Conservation (phyloP, 2,797 vertebrate species). For the Triplophysa bombifrons region DNA sequence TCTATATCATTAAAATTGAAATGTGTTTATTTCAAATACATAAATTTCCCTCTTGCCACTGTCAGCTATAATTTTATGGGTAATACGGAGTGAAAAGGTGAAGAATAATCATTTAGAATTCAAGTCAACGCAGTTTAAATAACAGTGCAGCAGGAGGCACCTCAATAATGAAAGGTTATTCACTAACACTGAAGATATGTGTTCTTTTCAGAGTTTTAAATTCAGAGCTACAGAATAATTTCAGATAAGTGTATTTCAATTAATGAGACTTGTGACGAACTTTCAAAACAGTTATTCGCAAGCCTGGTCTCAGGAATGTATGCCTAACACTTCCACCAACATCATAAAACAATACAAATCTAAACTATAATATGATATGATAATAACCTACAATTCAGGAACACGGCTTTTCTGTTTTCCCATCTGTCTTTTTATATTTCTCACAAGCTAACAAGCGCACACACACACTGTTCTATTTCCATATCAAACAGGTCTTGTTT, state of each 20-base stretch:
- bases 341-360: background rate
- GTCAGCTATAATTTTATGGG: conserved; percentile 30
- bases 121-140: conserved; percentile 13
- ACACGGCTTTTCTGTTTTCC: conserved; percentile 3
- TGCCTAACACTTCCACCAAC: background rate
- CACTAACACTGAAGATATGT: background rate
- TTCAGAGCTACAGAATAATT: conserved; percentile 3
- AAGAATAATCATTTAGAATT: conserved; percentile 36
- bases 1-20: conserved; percentile 43
- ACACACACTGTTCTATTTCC: conserved; percentile 69
- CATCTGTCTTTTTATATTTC: conserved; percentile 16
- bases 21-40: conserved; percentile 42
- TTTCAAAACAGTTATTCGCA: conserved; percentile 22
- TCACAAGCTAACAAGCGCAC: conserved; percentile 14
- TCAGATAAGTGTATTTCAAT: background rate
- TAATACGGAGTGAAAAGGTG: background rate
- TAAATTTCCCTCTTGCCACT: conserved; percentile 22
- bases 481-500: conserved; percentile 80
- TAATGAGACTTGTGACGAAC: conserved; percentile 22
- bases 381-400: conserved; percentile 12
- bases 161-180: conserved; percentile 35
- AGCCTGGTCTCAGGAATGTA: conserved; percentile 14
- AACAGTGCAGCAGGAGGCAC: conserved; percentile 1
- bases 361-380: conserved; percentile 17
- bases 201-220: background rate